A percentile compares a stretch with the other conserved stretches of the same genome.
phyloP scores from a whole-genome alignment of 2,888 invertebrate species.

The Drosophila leonis region DNA sequence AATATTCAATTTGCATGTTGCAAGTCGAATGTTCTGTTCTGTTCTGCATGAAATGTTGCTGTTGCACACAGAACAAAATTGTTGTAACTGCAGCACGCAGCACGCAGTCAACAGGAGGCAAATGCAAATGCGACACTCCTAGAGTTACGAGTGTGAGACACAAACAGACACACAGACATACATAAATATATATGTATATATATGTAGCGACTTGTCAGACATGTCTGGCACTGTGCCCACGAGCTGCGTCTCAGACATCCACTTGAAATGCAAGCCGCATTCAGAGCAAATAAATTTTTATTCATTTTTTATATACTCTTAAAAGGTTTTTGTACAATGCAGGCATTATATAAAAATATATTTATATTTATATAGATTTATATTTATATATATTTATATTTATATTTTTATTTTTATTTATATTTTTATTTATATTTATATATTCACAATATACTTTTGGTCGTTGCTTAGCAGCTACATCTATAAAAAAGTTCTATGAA shows the following conservation, averaged over 20 bases:
- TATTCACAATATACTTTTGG: too few species aligned
- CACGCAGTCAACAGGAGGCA: conserved; percentile 19
- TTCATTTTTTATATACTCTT: neutral
- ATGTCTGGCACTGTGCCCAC: conserved; percentile 54
- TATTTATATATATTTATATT: neutral
- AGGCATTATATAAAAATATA: too few species aligned
- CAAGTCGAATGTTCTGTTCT: conserved; percentile 2
- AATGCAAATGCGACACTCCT: conserved; percentile 47
- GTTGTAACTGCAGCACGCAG: conserved; percentile 1
- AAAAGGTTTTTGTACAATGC: neutral
- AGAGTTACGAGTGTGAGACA: neutral
- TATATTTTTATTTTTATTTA: too few species aligned
- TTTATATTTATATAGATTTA: neutral
- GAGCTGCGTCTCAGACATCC: conserved; percentile 8
- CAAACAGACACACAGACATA: neutral
- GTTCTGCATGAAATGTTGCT: conserved; percentile 21
- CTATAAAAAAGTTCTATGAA: too few species aligned
- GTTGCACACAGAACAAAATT: neutral
- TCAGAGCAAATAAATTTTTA: neutral
- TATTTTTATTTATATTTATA: too few species aligned
- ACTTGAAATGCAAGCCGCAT: conserved; percentile 19
- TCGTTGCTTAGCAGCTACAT: too few species aligned
- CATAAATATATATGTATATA: neutral
- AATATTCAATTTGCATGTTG: conserved; percentile 6
- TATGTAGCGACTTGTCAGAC: conserved; percentile 35